Evolutionary conservation across 1,140 invertebrate genomes (phyloP).

Genomic region (Ctenoplectra terminalis): DNA sequence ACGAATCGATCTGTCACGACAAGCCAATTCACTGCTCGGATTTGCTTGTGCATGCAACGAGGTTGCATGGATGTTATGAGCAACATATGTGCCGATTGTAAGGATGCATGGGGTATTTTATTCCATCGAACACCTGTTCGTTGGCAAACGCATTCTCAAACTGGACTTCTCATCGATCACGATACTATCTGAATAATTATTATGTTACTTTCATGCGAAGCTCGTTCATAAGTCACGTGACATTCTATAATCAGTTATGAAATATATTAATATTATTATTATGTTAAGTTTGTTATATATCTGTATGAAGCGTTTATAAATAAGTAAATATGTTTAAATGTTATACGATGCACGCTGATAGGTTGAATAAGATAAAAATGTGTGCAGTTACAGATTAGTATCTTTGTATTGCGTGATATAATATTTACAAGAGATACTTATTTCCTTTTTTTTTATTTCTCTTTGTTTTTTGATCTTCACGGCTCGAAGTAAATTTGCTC

Average conservation of each 20-base stretch:
- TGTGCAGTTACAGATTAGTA: too few relatives aligned
- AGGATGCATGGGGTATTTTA: conserved; percentile 64
- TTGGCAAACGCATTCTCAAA: conserved; percentile 5
- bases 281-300: too few relatives aligned
- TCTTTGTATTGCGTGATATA: neutral
- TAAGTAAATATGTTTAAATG: neutral
- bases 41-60: conserved; percentile 60
- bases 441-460: too few relatives aligned
- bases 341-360: neutral
- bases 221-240: neutral
- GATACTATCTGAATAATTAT: neutral
- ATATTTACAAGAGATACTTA: too few relatives aligned
- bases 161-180: neutral
- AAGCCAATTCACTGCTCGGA: conserved; percentile 59
- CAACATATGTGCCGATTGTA: conserved; percentile 74
- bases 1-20: conserved; percentile 73
- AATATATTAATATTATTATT: too few relatives aligned
- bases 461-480: too few relatives aligned
- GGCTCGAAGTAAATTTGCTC: too few relatives aligned
- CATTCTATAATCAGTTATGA: neutral
- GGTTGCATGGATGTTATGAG: conserved; percentile 73
- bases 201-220: neutral
- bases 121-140: conserved; percentile 73
- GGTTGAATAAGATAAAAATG: neutral
- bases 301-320: neutral